Evolutionary conservation across 2,888 invertebrate genomes (phyloP), one percentile per base, ranked within the genome.

Genomic region (Phymatocera aterrima): DNA sequence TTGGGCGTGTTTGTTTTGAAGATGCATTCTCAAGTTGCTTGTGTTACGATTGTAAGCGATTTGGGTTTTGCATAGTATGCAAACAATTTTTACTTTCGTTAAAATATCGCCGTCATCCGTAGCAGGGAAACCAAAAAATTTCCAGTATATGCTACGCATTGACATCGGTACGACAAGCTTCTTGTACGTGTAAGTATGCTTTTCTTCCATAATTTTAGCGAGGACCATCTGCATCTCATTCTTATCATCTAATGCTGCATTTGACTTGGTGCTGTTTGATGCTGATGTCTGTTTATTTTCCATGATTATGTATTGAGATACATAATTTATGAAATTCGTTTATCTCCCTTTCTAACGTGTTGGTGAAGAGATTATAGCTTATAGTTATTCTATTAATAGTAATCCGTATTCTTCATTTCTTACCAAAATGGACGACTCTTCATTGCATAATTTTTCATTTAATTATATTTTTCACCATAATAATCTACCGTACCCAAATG

Each of bases 121-220:
- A 0, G 92, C 92, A 46, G 92, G 92, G 85, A 92, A 92, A 10
- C 92, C 92, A 84, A 92, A 92, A 82, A 91, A 92, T 83, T 92
- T 92, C 92, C 92, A 92, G 81, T 92, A 92, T 72, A 91, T 91
- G 79, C 91, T 92, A 46, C 92, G 85, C 92, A 92, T 92, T 1
- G 91, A 90, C 84, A 90, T 89, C 0, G 92, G 92, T 31, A 92
- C 92, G 2, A 92, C 92, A 12, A 92, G 85, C 80, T 91, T 91
- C 79, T 91, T 91, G 80, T 92, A 92, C 0, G 90, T 88, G 65
- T 89, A 88, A 1, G 89, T 89, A 80, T 90, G 89, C 70, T 90
- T 90, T 37, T 90, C 90, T 79, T 89, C 90, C 84, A 89, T 85
- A 83, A 89, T 86, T 86, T 89, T 90, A 2, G 90, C 87, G 46